Percentiles rank a stretch among this genome's conserved stretches.
Evolutionary conservation across 2,113 vertebrate species (phyloP).

Genomic region (Machaerirhynchus nigripectus): DNA sequence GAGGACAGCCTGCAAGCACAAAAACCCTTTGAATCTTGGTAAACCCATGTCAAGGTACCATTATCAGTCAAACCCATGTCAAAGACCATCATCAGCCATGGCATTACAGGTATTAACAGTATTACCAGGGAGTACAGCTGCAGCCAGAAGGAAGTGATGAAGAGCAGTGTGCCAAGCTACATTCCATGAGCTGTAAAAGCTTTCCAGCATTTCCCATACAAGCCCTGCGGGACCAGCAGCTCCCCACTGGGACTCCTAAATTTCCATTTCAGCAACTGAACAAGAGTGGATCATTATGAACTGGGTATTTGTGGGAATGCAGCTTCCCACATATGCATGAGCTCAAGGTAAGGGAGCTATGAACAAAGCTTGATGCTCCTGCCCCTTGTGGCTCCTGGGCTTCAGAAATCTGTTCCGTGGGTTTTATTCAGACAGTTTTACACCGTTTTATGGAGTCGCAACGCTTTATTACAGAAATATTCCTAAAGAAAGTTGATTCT

Average conservation of each 20-base stretch:
- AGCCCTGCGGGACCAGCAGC: neutral
- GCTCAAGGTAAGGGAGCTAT: neutral
- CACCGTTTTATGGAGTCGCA: neutral
- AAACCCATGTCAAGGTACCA: neutral
- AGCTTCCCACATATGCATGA: rapidly evolving
- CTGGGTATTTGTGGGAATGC: neutral
- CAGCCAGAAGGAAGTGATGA: neutral
- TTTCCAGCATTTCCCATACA: neutral
- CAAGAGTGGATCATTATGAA: neutral
- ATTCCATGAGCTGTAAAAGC: neutral
- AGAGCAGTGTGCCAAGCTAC: neutral
- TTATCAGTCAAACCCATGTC: neutral
- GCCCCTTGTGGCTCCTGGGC: neutral
- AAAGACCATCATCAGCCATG: neutral
- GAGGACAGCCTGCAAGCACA: rapidly evolving
- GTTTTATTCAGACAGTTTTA: slow-evolving; percentile 16
- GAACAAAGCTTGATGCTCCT: neutral
- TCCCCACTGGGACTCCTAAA: neutral
- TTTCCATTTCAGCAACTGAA: neutral
- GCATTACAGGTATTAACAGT: neutral
- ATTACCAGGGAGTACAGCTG: neutral
- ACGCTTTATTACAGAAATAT: neutral
- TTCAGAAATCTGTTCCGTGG: neutral
- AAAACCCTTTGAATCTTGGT: neutral
- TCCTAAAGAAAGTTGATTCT: neutral